Evolutionary conservation across 2,888 invertebrate genomes (phyloP).

Genomic region (Hypomecis atomaria): DNA sequence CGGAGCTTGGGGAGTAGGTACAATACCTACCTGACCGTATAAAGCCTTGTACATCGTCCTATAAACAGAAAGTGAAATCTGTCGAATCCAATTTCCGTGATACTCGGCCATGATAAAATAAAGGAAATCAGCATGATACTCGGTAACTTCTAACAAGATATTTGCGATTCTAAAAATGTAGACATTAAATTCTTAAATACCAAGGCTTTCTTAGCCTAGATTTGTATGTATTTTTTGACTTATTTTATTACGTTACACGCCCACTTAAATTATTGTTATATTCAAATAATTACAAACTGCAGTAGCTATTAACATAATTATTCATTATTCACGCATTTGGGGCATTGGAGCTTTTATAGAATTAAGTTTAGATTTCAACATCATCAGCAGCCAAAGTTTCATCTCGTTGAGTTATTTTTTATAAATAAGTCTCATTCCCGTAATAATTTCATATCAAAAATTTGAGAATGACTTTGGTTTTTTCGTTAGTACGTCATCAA

Average conservation of each 20-base stretch:
- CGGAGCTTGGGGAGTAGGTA: neutral
- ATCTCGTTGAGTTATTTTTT: too few species aligned
- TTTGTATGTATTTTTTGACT: neutral
- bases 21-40: constrained; percentile 5
- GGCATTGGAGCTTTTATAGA: too few species aligned
- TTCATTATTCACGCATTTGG: too few species aligned
- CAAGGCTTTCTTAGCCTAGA: constrained; percentile 1
- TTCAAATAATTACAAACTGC: neutral
- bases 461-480: too few species aligned
- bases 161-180: constrained; percentile 8
- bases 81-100: constrained; percentile 28
- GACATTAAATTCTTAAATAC: constrained; percentile 9
- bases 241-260: neutral
- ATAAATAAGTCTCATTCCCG: too few species aligned
- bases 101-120: constrained; percentile 20
- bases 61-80: constrained; percentile 24
- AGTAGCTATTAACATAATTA: neutral
- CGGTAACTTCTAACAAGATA: constrained; percentile 5
- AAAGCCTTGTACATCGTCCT: constrained; percentile 11
- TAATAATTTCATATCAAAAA: too few species aligned
- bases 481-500: too few species aligned
- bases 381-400: too few species aligned
- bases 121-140: constrained; percentile 23
- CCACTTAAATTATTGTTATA: neutral
- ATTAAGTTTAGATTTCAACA: too few species aligned